Evolutionary conservation across 2,113 vertebrate genomes (phyloP), one percentile per base, ranked within the genome.

Genomic region (Bubo bubo): DNA sequence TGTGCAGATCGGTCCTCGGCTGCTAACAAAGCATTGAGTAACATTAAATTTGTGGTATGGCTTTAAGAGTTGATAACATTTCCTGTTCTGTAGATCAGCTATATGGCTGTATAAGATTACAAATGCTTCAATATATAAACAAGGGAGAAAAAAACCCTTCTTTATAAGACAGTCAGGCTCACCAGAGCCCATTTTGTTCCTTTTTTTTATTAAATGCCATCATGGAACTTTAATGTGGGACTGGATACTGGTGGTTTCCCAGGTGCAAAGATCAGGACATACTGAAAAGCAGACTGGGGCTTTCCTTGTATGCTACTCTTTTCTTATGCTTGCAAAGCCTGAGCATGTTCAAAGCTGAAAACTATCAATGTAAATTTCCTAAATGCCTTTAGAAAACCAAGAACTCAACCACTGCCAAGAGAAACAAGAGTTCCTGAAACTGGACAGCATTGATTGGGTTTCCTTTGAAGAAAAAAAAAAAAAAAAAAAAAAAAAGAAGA

Each of bases 361-460:
- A 91, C 70, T 59, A 74, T 35, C 37, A 58, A 83, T 74, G 55
- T 89, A 91, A 50, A 95, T 96, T 98, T 98, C 95, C 93, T 87
- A 97, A 95, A 96, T 88, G 59, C 71, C 95, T 94, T 98, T 96
- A 97, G 96, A 98, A 97, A 97, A 97, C 90, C 97, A 98, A 97
- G 94, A 98, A 96, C 79, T 95, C 79, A 66, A 55, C 28, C 62
- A 39, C 68, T 98, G 98, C 98, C 98, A 97, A 98, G 91, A 97
- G 72, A 92, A 97, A 96, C 94, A 89, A 47, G 50, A 96, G 74
- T 97, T 98, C 96, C 97, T 98, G 96, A 98, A 96, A 86, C 77
- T 94, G 91, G 81, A 91, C 82, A 87, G 84, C 90, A 94, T 91
- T 97, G 82, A 96, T 95, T 90, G 68, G 52, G 80, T 94, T 98